Percentiles rank a stretch among this genome's conserved stretches.
phyloP scores from a whole-genome alignment of 2,888 invertebrate species.

The Megaustenia siamemsis region DNA sequence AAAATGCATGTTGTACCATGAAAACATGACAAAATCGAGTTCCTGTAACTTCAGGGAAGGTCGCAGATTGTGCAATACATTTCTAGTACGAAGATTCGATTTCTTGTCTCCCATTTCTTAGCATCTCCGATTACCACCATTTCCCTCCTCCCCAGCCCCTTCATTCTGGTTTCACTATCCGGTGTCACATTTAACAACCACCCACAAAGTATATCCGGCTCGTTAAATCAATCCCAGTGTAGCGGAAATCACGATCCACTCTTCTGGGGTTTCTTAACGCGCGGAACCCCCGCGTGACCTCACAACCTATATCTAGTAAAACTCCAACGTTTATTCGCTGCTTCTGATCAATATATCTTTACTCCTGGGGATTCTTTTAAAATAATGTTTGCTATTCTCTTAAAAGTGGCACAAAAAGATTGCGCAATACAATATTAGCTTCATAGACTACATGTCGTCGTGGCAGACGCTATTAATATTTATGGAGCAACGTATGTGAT shows the following conservation, averaged over 20 bases:
- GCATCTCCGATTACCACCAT: not conserved
- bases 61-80: too few species aligned
- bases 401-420: not conserved
- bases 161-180: not conserved
- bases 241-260: conserved; percentile 35
- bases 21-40: too few species aligned
- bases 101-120: not conserved
- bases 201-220: not conserved
- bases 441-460: not conserved
- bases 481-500: not conserved
- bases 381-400: not conserved
- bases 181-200: not conserved
- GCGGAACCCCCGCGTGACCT: conserved; percentile 15
- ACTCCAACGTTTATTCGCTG: not conserved
- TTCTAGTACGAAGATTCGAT: too few species aligned
- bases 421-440: conserved; percentile 23
- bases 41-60: too few species aligned
- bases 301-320: conserved; percentile 20
- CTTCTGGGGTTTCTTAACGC: not conserved
- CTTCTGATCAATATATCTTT: not conserved
- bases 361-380: not conserved
- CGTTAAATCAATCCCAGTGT: not conserved
- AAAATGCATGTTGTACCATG: too few species aligned
- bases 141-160: not conserved
- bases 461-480: not conserved